These are phyloP conservation scores for Onychorhynchus coronatus DNA, from an alignment of 2,113 vertebrate genomes.

Conservation along the genomic window DNA sequence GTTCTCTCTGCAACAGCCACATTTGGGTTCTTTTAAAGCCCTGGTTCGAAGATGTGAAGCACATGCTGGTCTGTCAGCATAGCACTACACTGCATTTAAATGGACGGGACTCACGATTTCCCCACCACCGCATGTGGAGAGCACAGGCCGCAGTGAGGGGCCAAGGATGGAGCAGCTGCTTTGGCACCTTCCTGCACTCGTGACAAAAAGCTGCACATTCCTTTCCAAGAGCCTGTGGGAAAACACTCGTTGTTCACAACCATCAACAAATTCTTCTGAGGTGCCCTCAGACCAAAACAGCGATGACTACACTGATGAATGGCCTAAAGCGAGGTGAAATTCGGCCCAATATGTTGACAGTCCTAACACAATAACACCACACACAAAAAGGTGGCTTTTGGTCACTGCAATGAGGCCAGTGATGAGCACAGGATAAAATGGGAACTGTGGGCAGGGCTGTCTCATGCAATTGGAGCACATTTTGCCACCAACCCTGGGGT, in stretches of 20 bases:
- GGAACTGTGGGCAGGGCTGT: neutral
- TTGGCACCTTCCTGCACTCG: accelerated
- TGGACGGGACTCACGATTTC: accelerated
- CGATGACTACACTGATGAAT: accelerated
- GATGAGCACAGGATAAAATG: accelerated
- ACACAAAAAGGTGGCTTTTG: accelerated
- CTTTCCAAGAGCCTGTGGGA: accelerated
- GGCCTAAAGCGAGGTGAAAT: neutral
- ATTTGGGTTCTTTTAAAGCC: neutral
- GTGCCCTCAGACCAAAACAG: neutral
- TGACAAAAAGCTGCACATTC: accelerated
- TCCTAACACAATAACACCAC: accelerated
- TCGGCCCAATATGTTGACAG: accelerated
- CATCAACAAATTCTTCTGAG: neutral
- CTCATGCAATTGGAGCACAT: accelerated
- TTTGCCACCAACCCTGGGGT: neutral
- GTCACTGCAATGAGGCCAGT: accelerated
- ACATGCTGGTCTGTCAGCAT: neutral
- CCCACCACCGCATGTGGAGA: accelerated
- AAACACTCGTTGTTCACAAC: accelerated
- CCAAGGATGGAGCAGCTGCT: accelerated
- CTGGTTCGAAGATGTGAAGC: neutral
- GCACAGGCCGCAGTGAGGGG: neutral
- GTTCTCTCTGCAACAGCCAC: neutral
- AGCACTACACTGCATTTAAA: accelerated